phyloP scores from a whole-genome alignment of 2,888 invertebrate species.

The Cerastis rubricosa region DNA sequence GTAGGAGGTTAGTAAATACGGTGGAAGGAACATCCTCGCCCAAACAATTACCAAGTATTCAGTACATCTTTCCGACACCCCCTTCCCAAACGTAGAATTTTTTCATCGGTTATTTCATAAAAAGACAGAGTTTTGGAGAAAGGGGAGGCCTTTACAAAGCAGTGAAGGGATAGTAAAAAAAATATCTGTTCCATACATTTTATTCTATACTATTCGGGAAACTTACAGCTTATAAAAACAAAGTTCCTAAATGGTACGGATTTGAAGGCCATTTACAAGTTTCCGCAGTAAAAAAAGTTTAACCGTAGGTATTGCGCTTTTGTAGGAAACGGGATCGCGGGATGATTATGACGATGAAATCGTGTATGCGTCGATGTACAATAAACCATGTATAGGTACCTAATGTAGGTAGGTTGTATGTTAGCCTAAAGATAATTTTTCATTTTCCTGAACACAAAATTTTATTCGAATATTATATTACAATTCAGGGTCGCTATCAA shows the following conservation, averaged over 20 bases:
- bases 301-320: not conserved
- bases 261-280: too few relatives aligned
- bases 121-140: too few relatives aligned
- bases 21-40: not conserved
- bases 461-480: not conserved
- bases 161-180: too few relatives aligned
- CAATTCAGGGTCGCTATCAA: slow-evolving; percentile 6
- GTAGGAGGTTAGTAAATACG: not conserved
- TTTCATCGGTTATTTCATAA: not conserved
- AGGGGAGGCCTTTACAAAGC: too few relatives aligned
- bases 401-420: not conserved
- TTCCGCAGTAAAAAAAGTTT: too few relatives aligned
- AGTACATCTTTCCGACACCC: not conserved
- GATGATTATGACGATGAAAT: not conserved
- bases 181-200: not conserved
- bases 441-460: not conserved
- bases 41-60: not conserved
- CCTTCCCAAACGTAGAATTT: too few relatives aligned
- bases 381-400: not conserved
- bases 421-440: not conserved
- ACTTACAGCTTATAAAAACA: too few relatives aligned
- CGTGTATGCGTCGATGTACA: not conserved
- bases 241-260: too few relatives aligned
- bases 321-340: too few relatives aligned
- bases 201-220: too few relatives aligned